Evolutionary conservation across 1,140 invertebrate genomes (phyloP), one percentile per base, ranked within the genome.

Genomic region (Drosophila sproati): DNA sequence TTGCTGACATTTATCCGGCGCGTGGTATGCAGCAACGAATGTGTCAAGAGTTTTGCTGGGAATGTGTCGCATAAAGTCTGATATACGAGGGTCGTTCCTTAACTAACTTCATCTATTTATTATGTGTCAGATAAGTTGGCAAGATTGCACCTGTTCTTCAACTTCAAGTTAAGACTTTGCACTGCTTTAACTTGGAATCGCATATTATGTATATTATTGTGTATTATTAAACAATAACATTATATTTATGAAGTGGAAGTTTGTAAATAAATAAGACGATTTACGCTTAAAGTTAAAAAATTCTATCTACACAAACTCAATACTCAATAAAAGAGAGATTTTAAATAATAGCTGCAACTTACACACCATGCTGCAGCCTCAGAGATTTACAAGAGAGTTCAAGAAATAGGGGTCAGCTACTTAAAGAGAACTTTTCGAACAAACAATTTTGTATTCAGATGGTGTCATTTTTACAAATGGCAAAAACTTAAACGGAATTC

Each of bases 1-100:
- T 52, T 31, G 48, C 60, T 71, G 60, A 47, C 59, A 62, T 75
- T 75, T 75, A 52, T 54, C n/a, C 68, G 41, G 43, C 60, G 7
- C 52, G 28, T 52, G 28, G 41, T n/a, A 55, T 61, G 34, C 59
- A 39, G 28, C 57, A 54, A 61, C 55, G 60, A 55, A 63, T 60
- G 59, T 59, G 60, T 45, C 68, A 39, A 10, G 39, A 72, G 60
- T 47, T 59, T 64, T 47, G 73, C n/a, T 47, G 43, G 45, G 5
- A 6, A 52, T 57, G 54, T 45, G 43, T 8, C 35, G 51, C 56
- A 59, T 37, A 35, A 35, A 64, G 5, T 10, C 10, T 41, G 37
- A 57, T 8, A 28, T 41, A 35, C 68, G 70, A 73, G 70, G 70
- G 63, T 51, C 34, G 63, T n/a, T 68, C 7, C 29, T 52, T 34